A percentile compares a stretch with the other conserved stretches of the same genome.
phyloP scores from a whole-genome alignment of 2,888 invertebrate species.

The Therioaphis trifolii region DNA sequence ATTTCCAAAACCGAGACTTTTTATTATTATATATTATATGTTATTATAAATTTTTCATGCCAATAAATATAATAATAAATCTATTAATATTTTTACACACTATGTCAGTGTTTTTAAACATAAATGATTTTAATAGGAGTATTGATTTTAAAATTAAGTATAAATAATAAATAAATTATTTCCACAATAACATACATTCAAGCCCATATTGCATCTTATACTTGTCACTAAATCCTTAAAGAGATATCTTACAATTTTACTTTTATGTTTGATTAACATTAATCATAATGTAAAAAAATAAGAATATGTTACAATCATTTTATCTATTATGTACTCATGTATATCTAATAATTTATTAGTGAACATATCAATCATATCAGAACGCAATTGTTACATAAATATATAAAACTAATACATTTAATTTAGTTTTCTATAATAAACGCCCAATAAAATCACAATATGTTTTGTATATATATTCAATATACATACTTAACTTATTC shows the following conservation, averaged over 20 bases:
- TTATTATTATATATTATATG: not conserved
- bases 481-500: not conserved
- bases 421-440: slow-evolving; percentile 9
- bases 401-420: not conserved
- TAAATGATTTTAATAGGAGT: slow-evolving; percentile 19
- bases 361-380: slow-evolving; percentile 9
- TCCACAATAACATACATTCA: not conserved
- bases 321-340: not conserved
- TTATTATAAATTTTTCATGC: not conserved
- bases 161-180: slow-evolving; percentile 13
- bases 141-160: slow-evolving; percentile 31
- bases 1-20: slow-evolving; percentile 28
- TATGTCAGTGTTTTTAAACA: not conserved
- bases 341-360: slow-evolving; percentile 2
- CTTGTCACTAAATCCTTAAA: not conserved
- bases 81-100: not conserved
- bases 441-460: slow-evolving; percentile 30
- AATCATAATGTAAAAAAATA: slow-evolving; percentile 22
- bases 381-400: slow-evolving; percentile 6
- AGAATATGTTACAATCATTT: slow-evolving; percentile 17
- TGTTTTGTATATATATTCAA: slow-evolving; percentile 5
- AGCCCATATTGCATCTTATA: not conserved
- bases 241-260: not conserved
- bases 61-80: not conserved
- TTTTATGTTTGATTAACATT: slow-evolving; percentile 22